These are phyloP conservation scores for Cotesia vestalis DNA, from an alignment of 1,140 invertebrate genomes.

Conservation along the genomic window DNA sequence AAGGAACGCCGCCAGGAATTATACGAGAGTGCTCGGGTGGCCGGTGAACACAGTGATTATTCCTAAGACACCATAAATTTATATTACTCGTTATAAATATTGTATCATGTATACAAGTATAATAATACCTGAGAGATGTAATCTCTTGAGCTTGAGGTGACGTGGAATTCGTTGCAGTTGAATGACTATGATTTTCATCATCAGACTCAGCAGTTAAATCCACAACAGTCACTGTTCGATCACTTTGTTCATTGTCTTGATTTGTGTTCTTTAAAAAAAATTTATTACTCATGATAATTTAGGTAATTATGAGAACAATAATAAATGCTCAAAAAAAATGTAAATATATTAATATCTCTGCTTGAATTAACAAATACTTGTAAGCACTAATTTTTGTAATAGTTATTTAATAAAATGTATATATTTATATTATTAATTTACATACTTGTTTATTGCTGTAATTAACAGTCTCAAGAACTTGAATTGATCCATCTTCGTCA, in stretches of 20 bases:
- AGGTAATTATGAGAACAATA: slow-evolving; percentile 4
- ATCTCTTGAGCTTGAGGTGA: slow-evolving; percentile 36
- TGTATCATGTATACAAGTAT: too few species aligned
- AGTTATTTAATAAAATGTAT: slow-evolving; percentile 16
- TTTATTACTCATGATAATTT: slow-evolving; percentile 13
- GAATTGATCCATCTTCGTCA: slow-evolving; percentile 71
- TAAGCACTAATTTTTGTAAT: background rate
- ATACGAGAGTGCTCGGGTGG: slow-evolving; percentile 41
- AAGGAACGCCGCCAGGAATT: slow-evolving; percentile 38
- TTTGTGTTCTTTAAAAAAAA: slow-evolving; percentile 32
- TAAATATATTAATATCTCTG: too few species aligned
- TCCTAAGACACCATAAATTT: slow-evolving; percentile 42
- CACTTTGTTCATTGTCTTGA: slow-evolving; percentile 34
- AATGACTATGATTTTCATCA: slow-evolving; percentile 61
- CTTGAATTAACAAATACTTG: too few species aligned
- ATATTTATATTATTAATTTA: slow-evolving; percentile 30
- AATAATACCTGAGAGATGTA: background rate
- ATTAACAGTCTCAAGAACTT: slow-evolving; percentile 63
- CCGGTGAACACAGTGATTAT: slow-evolving; percentile 49
- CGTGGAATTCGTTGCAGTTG: slow-evolving; percentile 42
- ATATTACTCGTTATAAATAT: background rate
- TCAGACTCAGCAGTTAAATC: slow-evolving; percentile 75
- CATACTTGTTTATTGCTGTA: slow-evolving; percentile 49
- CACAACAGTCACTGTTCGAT: slow-evolving; percentile 68
- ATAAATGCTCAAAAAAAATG: background rate